phyloP scores from a whole-genome alignment of 1,140 invertebrate species.

The Laodelphax striatellus region DNA sequence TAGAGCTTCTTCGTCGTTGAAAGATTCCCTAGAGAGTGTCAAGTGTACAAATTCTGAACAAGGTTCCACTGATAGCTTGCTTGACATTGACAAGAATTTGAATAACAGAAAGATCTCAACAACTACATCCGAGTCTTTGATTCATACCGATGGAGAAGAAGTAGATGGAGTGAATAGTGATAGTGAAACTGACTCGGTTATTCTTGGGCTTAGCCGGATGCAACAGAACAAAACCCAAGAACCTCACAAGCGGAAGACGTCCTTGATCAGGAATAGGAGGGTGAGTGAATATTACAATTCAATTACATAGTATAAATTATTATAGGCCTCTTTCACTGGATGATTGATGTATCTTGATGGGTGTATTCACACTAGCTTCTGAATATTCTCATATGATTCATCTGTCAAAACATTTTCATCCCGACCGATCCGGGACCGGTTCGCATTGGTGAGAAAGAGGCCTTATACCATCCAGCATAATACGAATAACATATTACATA shows the following conservation, averaged over 20 bases:
- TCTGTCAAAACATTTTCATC: no score
- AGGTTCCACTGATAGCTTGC: constrained; percentile 22
- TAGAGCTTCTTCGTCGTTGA: background rate
- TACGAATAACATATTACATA: no score
- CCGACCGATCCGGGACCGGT: no score
- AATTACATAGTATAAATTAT: no score
- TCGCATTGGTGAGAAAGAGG: no score
- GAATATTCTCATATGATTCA: no score
- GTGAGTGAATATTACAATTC: constrained; percentile 7
- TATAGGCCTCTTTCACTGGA: no score
- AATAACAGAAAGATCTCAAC: constrained; percentile 17
- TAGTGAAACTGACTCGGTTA: constrained; percentile 12
- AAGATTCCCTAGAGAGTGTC: background rate
- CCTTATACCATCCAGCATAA: no score
- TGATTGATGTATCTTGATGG: no score
- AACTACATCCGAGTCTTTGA: constrained; percentile 15
- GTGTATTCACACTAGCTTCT: no score
- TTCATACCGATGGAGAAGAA: constrained; percentile 15
- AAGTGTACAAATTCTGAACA: constrained; percentile 3
- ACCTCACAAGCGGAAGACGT: constrained; percentile 9
- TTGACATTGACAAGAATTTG: constrained; percentile 19
- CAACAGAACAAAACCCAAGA: constrained; percentile 2
- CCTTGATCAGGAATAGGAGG: constrained; percentile 17
- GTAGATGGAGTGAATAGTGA: constrained; percentile 5
- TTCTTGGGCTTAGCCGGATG: background rate